These are phyloP conservation scores for Gnathonemus echidnorhynchus DNA, from an alignment of 2,113 vertebrate species.

Conservation along the genomic window DNA sequence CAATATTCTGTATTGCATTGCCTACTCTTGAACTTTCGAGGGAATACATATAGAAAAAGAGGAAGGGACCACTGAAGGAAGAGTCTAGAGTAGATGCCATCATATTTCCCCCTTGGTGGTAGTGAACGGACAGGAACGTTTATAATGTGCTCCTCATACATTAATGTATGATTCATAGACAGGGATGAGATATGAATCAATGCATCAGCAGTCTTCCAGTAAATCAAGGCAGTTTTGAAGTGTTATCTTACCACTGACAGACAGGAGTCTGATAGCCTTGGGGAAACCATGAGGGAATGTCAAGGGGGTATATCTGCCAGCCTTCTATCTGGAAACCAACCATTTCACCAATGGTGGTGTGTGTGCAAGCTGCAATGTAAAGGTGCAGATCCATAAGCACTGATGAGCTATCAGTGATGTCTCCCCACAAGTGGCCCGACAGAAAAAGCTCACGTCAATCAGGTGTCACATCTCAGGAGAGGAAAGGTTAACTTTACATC, in stretches of 20 bases:
- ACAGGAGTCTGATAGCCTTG: conserved; percentile 41
- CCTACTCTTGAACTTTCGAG: conserved; percentile 13
- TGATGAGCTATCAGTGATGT: conserved; percentile 33
- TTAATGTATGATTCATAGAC: conserved; percentile 56
- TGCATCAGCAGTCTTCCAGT: conserved; percentile 44
- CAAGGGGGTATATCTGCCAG: conserved; percentile 28
- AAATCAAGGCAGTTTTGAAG: conserved; percentile 44
- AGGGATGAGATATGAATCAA: conserved; percentile 50
- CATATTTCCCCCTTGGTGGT: conserved; percentile 40
- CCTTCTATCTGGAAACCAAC: conserved; percentile 12
- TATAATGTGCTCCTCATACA: conserved; percentile 54
- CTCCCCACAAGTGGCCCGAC: conserved; percentile 30
- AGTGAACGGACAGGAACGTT: conserved; percentile 41
- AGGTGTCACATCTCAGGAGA: conserved; percentile 20
- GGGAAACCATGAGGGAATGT: conserved; percentile 31
- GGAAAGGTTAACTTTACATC: conserved; percentile 11
- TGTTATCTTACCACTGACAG: conserved; percentile 48
- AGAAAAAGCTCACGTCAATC: conserved; percentile 48
- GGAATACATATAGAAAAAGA: conserved; percentile 22
- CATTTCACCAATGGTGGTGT: background rate
- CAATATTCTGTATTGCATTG: conserved; percentile 30
- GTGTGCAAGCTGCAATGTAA: background rate
- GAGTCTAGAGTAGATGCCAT: conserved; percentile 27
- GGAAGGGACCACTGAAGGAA: conserved; percentile 15
- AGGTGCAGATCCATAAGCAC: conserved; percentile 24